Base-by-base conservation (phyloP, 2,888 invertebrate genomes). In the Parasteatoda lunata region DNA sequence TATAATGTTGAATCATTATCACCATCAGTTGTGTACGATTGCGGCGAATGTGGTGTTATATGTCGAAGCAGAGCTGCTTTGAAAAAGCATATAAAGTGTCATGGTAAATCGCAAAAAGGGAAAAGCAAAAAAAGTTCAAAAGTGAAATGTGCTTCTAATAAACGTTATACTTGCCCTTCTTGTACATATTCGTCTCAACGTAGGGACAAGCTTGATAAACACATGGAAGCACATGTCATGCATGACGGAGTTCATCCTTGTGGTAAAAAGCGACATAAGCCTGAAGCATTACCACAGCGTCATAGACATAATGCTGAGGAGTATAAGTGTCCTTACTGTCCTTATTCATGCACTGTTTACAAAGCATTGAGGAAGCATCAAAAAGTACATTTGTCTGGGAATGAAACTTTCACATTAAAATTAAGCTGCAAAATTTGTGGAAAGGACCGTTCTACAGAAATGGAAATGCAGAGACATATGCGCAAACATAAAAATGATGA, bases 281-380 rank as follows among this genome's bases (percentile, higher is more conserved):
- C 89, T 48, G 89, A 89, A 45, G 90, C 92, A 66, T 91, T 93
- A 70, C 91, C 93, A 59, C 93, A 93, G 90, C 92, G 93, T 90
- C 90, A 90, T 85, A 83, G 90, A 13, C 90, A 90, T 71, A 90
- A 93, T 77, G 92, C 93, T 66, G 94, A 94, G 89, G 94, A 94
- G 90, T 93, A 94, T 89, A 91, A 92, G 51, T 94, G 94, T 90
- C 92, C 92, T 47, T 90, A 93, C 83, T 94, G 94, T 90, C 92
- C 93, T 3, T 94, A 94, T 89, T 93, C 93, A 3, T 94, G 94
- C 90, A 94, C 94, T 45, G 93, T 93, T 88, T 93, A 93, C 90
- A 93, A 93, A 89, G 93, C 94, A 2, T 93, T 93, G 88, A 92
- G 93, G 75, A 92, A 92, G 89, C 94, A 94, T 90, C 90, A 93